phyloP scores from a whole-genome alignment of 2,888 invertebrate genomes.

The Agrotis clavis region DNA sequence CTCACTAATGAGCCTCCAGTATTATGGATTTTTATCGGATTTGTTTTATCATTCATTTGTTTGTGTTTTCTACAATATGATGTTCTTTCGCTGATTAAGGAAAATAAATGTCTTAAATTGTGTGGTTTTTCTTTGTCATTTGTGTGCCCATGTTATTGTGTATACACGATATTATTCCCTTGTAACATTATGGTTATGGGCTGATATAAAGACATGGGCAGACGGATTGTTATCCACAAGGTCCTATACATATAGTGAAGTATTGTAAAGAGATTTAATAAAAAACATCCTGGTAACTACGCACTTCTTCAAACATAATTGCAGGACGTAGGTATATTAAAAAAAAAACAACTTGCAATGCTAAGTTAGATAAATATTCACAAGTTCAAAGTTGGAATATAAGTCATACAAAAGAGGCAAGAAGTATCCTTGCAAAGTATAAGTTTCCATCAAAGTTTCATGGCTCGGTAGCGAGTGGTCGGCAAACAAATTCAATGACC shows the following conservation, averaged over 20 bases:
- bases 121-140: neutral
- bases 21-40: slow-evolving; percentile 56
- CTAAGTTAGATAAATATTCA: slow-evolving; percentile 66
- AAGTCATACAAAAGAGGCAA: slow-evolving; percentile 76
- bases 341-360: slow-evolving; percentile 44
- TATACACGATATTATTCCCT: neutral
- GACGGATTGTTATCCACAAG: no score
- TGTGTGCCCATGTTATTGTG: neutral
- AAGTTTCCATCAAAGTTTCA: slow-evolving; percentile 84
- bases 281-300: neutral
- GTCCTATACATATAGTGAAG: no score
- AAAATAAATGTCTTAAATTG: neutral
- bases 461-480: slow-evolving; percentile 79
- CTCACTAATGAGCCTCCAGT: slow-evolving; percentile 61
- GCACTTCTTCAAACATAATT: no score
- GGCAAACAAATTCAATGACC: slow-evolving; percentile 87
- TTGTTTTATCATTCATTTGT: slow-evolving; percentile 46
- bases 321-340: no score
- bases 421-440: slow-evolving; percentile 73
- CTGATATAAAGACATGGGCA: neutral
- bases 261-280: no score
- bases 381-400: slow-evolving; percentile 72
- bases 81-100: slow-evolving; percentile 14
- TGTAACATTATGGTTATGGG: slow-evolving; percentile 17
- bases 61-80: slow-evolving; percentile 32